phyloP scores from a whole-genome alignment of 2,888 invertebrate genomes.

The Magallana nippona region DNA sequence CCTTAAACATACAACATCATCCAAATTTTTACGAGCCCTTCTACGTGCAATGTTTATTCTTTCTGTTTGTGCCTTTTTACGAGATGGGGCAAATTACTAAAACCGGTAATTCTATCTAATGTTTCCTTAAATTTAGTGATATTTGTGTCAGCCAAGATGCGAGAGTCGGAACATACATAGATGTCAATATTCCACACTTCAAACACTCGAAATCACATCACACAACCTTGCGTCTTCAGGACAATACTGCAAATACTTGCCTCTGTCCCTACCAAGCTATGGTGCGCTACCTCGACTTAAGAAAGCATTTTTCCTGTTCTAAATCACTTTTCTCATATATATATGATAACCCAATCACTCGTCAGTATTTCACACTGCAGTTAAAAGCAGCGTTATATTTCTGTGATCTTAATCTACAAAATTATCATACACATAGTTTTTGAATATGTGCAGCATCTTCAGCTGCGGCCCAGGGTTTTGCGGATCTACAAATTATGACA shows the following conservation, averaged over 20 bases:
- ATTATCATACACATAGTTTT: background rate
- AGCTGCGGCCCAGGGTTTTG: too few species aligned
- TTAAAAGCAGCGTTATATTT: background rate
- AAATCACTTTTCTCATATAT: background rate
- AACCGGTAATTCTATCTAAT: background rate
- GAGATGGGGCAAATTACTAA: background rate
- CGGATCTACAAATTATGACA: too few species aligned
- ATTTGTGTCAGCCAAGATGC: background rate
- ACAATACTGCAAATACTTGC: background rate
- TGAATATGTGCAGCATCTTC: too few species aligned
- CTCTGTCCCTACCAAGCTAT: background rate
- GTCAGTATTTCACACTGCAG: background rate
- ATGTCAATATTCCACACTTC: slow-evolving; percentile 13
- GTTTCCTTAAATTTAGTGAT: background rate
- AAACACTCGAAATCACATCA: background rate
- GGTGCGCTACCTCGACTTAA: background rate
- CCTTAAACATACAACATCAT: too few species aligned
- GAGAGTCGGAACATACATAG: background rate
- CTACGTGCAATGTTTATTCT: slow-evolving; percentile 22
- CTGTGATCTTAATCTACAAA: background rate
- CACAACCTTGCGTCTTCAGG: background rate
- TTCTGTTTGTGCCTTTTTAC: background rate
- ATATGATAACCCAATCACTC: background rate
- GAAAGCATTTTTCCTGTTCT: background rate
- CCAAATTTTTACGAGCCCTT: too few species aligned